phyloP scores from a whole-genome alignment of 2,113 vertebrate genomes.

The Melanostigma gelatinosum region DNA sequence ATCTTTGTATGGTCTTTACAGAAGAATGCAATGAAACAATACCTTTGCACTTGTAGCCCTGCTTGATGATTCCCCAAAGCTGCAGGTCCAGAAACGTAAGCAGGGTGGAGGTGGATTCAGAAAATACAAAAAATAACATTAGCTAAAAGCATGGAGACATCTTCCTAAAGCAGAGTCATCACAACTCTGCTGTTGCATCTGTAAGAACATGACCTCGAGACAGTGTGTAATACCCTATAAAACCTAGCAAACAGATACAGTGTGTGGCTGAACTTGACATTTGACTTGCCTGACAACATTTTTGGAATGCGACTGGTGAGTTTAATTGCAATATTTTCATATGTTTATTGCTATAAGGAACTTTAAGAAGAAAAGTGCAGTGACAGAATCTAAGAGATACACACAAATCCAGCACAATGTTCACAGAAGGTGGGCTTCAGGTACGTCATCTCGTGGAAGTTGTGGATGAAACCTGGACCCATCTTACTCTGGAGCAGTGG shows the following conservation, averaged over 20 bases:
- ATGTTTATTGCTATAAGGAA: background rate
- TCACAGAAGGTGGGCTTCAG: conserved; percentile 98
- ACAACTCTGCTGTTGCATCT: background rate
- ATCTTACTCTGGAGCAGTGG: conserved; percentile 96
- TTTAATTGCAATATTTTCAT: background rate
- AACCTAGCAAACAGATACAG: background rate
- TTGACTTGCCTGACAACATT: background rate
- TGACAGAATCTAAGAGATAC: conserved; percentile 71
- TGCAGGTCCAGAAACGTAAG: conserved; percentile 79
- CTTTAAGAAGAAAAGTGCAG: background rate
- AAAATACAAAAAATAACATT: conserved; percentile 40
- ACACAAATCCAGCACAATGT: conserved; percentile 98
- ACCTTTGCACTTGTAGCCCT: conserved; percentile 99
- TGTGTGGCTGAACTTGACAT: background rate
- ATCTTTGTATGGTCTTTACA: background rate
- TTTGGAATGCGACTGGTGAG: background rate
- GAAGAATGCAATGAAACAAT: conserved; percentile 44
- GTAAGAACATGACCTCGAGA: background rate
- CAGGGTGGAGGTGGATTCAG: conserved; percentile 52
- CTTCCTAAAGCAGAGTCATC: background rate
- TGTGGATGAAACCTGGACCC: conserved; percentile 97
- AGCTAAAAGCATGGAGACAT: conserved; percentile 19
- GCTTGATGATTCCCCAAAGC: conserved; percentile 99
- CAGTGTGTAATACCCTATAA: too few relatives aligned
- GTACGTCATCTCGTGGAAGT: conserved; percentile 98